A percentile compares a stretch with the other conserved stretches of the same genome.
Evolutionary conservation across 2,888 invertebrate species (phyloP).

Genomic region (Alviniconcha strummeri): DNA sequence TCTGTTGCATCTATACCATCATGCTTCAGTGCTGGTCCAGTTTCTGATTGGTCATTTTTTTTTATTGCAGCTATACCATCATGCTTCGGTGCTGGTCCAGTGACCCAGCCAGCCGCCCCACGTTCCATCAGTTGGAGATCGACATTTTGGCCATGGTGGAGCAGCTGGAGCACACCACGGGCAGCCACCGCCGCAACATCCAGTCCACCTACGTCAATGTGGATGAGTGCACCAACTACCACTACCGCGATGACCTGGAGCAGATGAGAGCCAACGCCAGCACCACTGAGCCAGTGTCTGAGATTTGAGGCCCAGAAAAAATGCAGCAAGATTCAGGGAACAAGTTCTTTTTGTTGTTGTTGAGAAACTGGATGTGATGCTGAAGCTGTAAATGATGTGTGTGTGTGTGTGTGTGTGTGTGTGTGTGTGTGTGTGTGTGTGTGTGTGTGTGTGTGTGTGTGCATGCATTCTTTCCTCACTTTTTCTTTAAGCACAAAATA

Average conservation of each 20-base stretch:
- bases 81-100: conserved; percentile 64
- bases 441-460: conserved; percentile 15
- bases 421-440: conserved; percentile 24
- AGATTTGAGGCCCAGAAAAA: neutral
- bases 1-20: neutral
- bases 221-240: conserved; percentile 50
- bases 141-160: conserved; percentile 60
- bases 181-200: conserved; percentile 57
- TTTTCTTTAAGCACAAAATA: too few relatives aligned
- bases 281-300: neutral
- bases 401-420: conserved; percentile 21
- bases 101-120: conserved; percentile 54
- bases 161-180: conserved; percentile 60
- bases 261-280: neutral
- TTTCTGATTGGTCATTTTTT: neutral
- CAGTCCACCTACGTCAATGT: conserved; percentile 62
- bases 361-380: neutral
- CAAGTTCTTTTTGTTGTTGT: neutral
- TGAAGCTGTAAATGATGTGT: neutral
- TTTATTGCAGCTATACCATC: conserved; percentile 54
- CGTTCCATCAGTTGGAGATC: conserved; percentile 53
- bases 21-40: neutral
- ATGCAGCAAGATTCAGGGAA: neutral
- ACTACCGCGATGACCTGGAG: conserved; percentile 48
- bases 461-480: too few relatives aligned